Base-by-base conservation (phyloP, 1,140 invertebrate species). In the Vanessa atalanta region DNA sequence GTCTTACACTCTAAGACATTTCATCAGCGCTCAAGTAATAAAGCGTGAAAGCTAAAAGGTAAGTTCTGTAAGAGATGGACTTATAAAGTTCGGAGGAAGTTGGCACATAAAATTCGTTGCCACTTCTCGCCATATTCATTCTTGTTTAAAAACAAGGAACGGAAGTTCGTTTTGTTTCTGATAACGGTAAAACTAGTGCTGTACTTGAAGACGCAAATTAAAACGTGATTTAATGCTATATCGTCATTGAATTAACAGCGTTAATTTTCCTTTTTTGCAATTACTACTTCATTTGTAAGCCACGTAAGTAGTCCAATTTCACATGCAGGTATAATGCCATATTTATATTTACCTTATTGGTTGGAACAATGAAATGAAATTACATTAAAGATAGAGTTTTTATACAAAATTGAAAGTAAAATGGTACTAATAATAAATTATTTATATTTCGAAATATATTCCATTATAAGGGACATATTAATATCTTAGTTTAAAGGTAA, bases 51-150 rank as follows among this genome's bases (percentile, higher is more conserved):
- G 68, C 57, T 70, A 70, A 70, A 23, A 61, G 55, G 37, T 37
- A 70, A 70, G 68, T 70, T 70, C 20, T 31, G 55, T 61, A 53
- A 66, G 43, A 70, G 67, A 70, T 48, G 67, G 68, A 60, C 57
- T 63, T 70, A 61, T 60, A 70, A 69, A 69, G 66, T 69, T 69
- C 66, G n/a, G 1, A 69, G 16, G 16, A 47, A 69, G 66, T 69
- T 69, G 31, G 9, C 31, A n/a, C 31, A 69, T 69, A 69, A 69
- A 69, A 69, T 69, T 69, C 66, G 47, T 47, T 43, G 53, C 66
- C 53, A 47, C 26, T 37, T 31, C 65, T 51, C n/a, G 37, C 47
- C 16, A 15, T 26, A 69, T 69, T 16, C 53, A 20, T 60, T 57
- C 66, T 47, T 69, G 66, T 57, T 69, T 47, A 16, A 69, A 57